A percentile compares a stretch with the other conserved stretches of the same genome.
Conservation (phyloP, 2,888 invertebrate species). For the Eupithecia abbreviata region DNA sequence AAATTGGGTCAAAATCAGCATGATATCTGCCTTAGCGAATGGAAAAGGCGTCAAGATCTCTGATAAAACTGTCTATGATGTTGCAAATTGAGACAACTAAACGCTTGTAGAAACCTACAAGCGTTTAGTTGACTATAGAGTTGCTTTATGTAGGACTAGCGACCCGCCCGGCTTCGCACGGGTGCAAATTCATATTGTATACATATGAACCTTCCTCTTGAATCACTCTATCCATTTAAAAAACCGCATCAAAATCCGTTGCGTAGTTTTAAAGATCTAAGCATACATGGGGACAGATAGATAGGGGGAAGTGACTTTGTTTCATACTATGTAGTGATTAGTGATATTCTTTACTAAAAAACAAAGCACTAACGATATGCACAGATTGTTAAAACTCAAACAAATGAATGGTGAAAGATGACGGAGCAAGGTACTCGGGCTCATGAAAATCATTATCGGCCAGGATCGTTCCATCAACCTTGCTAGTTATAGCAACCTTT, state of each 20-base stretch:
- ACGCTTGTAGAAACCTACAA: neutral
- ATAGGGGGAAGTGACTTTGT: too few relatives aligned
- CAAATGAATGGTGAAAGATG: neutral
- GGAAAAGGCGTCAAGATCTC: neutral
- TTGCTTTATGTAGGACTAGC: neutral
- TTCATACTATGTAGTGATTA: too few relatives aligned
- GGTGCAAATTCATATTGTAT: too few relatives aligned
- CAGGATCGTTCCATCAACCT: neutral
- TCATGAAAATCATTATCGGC: neutral
- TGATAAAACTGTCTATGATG: conserved; percentile 1
- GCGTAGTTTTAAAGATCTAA: too few relatives aligned
- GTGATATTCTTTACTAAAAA: neutral
- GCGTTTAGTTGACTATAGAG: neutral
- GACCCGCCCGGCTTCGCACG: too few relatives aligned
- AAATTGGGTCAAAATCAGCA: conserved; percentile 12
- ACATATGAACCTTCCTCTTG: too few relatives aligned
- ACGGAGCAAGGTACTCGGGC: neutral
- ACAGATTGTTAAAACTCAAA: neutral
- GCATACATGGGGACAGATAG: too few relatives aligned
- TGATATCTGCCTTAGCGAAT: conserved; percentile 4
- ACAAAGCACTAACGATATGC: neutral
- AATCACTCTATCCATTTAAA: too few relatives aligned
- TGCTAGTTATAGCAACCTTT: neutral
- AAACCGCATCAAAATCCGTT: too few relatives aligned
- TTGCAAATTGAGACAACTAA: neutral